These are phyloP conservation scores for Clarias batrachus DNA, from an alignment of 2,113 vertebrate genomes.

Conservation along the genomic window DNA sequence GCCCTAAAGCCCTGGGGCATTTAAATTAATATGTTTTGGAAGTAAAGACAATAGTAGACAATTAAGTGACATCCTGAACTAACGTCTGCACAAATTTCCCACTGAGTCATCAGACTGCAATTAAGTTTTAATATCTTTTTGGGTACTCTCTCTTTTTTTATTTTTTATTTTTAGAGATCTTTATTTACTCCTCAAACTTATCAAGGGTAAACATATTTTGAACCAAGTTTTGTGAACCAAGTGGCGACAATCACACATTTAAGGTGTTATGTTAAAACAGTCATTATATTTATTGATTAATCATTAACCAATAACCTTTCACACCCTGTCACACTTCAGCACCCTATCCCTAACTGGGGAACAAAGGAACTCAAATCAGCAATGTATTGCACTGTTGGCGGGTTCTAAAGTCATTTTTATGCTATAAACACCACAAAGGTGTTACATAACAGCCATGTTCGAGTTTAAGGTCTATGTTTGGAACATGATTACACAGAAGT, in stretches of 20 bases:
- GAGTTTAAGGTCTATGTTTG: slow-evolving; percentile 42
- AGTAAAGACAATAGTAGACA: not conserved
- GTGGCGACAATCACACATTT: not conserved
- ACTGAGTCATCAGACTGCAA: not conserved
- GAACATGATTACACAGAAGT: slow-evolving; percentile 15
- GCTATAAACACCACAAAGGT: slow-evolving; percentile 16
- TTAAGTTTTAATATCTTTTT: not conserved
- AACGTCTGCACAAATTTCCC: not conserved
- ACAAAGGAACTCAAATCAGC: not conserved
- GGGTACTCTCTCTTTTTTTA: too few species aligned
- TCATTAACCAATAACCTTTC: not conserved
- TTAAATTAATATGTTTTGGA: not conserved
- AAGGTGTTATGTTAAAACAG: not conserved
- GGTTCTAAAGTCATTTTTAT: not conserved
- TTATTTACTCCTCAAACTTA: not conserved
- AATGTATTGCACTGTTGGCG: not conserved
- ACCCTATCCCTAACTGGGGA: not conserved
- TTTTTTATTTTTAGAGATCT: not conserved
- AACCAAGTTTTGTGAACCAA: not conserved
- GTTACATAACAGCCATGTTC: slow-evolving; percentile 44
- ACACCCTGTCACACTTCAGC: not conserved
- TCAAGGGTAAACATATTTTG: not conserved
- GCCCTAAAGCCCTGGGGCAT: not conserved
- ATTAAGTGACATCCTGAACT: not conserved
- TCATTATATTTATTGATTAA: not conserved